phyloP scores from a whole-genome alignment of 2,797 vertebrate genomes.

The Chelon auratus region DNA sequence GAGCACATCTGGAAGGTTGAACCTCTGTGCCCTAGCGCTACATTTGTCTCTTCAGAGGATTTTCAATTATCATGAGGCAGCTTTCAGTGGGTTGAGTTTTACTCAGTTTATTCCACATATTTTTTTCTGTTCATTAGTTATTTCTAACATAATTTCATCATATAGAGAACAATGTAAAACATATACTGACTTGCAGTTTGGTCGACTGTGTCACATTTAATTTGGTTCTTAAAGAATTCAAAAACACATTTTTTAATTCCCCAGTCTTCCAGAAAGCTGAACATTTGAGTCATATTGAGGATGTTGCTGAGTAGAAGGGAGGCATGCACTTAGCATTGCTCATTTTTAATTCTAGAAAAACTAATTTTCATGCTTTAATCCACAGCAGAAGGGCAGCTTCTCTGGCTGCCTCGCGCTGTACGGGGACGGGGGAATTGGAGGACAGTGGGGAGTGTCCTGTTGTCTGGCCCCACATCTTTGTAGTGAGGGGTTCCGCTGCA shows the following conservation, averaged over 20 bases:
- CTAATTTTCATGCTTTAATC: conserved; percentile 72
- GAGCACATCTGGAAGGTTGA: conserved; percentile 86
- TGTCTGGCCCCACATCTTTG: conserved; percentile 81
- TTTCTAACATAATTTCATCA: neutral
- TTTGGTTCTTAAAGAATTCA: neutral
- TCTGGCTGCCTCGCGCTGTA: conserved; percentile 61
- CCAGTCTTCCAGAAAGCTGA: conserved; percentile 2
- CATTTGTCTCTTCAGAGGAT: conserved; percentile 32
- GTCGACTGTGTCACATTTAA: neutral
- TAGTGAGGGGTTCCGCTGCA: conserved; percentile 76
- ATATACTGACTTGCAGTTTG: neutral
- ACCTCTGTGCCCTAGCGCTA: conserved; percentile 68
- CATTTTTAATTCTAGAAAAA: conserved; percentile 67
- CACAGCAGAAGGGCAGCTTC: conserved; percentile 51
- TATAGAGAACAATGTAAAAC: neutral
- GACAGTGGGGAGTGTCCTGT: conserved; percentile 54
- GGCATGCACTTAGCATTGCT: conserved; percentile 51
- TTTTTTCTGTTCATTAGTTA: neutral
- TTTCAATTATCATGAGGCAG: neutral
- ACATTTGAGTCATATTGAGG: conserved; percentile 33
- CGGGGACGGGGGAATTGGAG: conserved; percentile 49
- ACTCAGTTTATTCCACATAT: neutral
- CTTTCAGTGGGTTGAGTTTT: neutral
- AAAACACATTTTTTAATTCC: neutral
- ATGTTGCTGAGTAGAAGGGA: conserved; percentile 35